Percentiles rank a stretch among this genome's conserved stretches.
Evolutionary conservation across 2,113 vertebrate species (phyloP).

Genomic region (Neotoma lepida): DNA sequence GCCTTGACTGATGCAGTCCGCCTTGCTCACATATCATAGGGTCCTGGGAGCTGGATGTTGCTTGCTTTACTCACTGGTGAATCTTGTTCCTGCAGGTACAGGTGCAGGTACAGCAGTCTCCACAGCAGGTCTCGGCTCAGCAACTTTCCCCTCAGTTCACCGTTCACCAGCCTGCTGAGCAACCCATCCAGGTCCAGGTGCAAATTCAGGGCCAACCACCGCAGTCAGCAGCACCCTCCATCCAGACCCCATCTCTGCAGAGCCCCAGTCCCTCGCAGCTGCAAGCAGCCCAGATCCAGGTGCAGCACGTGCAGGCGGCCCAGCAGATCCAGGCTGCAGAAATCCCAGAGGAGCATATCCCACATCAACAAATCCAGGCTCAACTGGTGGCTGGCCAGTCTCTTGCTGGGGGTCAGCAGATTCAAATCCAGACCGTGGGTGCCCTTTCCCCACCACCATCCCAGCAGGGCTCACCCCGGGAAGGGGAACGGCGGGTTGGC

Average conservation of each 20-base stretch:
- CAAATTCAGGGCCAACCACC: conserved; percentile 96
- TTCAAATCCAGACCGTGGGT: conserved; percentile 97
- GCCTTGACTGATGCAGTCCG: not conserved
- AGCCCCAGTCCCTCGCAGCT: conserved; percentile 91
- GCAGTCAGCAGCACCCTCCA: conserved; percentile 88
- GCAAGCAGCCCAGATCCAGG: conserved; percentile 93
- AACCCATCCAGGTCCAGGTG: conserved; percentile 97
- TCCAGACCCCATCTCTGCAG: conserved; percentile 89
- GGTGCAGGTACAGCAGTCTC: conserved; percentile 91
- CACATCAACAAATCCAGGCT: conserved; percentile 98
- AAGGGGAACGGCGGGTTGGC: conserved; percentile 92
- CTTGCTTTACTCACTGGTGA: conserved; percentile 67
- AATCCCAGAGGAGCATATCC: conserved; percentile 95
- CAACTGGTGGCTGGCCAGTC: conserved; percentile 94
- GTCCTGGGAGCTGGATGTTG: not conserved
- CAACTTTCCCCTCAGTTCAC: conserved; percentile 95
- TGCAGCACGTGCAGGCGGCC: conserved; percentile 89
- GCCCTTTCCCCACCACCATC: conserved; percentile 92
- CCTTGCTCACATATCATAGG: not conserved
- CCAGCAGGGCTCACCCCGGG: conserved; percentile 92
- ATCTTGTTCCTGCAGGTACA: conserved; percentile 85
- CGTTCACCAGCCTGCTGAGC: conserved; percentile 93
- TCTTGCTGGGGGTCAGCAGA: conserved; percentile 94
- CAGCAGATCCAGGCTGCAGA: conserved; percentile 94
- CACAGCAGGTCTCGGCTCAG: conserved; percentile 89